These are phyloP conservation scores for Limnephilus marmoratus DNA, from an alignment of 2,888 invertebrate genomes.

Conservation along the genomic window DNA sequence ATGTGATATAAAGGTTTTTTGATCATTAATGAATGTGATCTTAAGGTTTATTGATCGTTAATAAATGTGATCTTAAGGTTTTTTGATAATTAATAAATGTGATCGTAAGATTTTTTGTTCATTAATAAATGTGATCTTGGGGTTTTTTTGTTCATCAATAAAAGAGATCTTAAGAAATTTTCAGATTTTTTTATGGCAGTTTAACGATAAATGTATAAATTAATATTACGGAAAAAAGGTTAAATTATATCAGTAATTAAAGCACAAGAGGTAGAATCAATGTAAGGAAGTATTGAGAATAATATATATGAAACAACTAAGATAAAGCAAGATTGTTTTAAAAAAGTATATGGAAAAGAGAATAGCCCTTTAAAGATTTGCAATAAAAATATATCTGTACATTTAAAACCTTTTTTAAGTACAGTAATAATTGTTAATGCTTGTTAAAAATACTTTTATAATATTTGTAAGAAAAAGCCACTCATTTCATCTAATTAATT, in stretches of 20 bases:
- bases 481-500: constrained; percentile 58
- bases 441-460: constrained; percentile 23
- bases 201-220: too few species aligned
- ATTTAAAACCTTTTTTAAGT: constrained; percentile 23
- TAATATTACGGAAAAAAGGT: not conserved
- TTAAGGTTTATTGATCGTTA: too few species aligned
- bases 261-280: constrained; percentile 38
- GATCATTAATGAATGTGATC: too few species aligned
- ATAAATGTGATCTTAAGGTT: not conserved
- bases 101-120: too few species aligned
- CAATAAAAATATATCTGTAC: not conserved
- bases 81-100: too few species aligned
- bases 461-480: constrained; percentile 57
- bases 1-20: too few species aligned
- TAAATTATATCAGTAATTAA: not conserved
- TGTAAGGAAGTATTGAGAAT: constrained; percentile 25
- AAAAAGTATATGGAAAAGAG: not conserved
- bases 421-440: constrained; percentile 12
- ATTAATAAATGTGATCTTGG: too few species aligned
- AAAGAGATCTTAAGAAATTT: too few species aligned
- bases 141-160: too few species aligned
- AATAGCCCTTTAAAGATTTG: not conserved
- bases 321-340: not conserved
- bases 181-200: too few species aligned
- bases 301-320: not conserved